Conservation (phyloP, 1,140 invertebrate genomes). For the Teleogryllus occipitalis region DNA sequence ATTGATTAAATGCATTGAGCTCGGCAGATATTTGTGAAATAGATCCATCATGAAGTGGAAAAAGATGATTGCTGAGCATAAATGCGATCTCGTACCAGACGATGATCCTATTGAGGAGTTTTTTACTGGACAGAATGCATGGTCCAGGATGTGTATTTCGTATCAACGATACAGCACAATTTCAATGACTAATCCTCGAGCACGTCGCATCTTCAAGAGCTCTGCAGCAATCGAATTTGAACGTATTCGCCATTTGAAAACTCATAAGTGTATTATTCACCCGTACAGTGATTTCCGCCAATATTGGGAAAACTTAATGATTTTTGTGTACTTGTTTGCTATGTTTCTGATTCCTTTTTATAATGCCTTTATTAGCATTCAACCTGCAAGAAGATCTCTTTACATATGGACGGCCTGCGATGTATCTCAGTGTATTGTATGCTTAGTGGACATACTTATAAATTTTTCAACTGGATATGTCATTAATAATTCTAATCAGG, state of each 20-base stretch:
- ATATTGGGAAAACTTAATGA: background rate
- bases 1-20: no score
- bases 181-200: background rate
- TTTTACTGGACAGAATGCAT: no score
- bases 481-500: background rate
- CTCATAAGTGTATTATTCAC: background rate
- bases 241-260: background rate
- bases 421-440: background rate
- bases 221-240: background rate
- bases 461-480: background rate
- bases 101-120: no score
- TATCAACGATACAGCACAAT: background rate
- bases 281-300: background rate
- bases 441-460: background rate
- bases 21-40: no score
- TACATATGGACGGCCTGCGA: background rate
- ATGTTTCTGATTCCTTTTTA: background rate
- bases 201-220: background rate
- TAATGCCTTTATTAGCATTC: background rate
- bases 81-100: no score
- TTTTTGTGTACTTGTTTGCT: background rate
- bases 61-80: no score
- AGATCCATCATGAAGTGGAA: no score
- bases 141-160: no score
- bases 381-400: no score